These are phyloP conservation scores for Misgurnus mizolepis DNA, from an alignment of 2,113 vertebrate species.

Conservation along the genomic window DNA sequence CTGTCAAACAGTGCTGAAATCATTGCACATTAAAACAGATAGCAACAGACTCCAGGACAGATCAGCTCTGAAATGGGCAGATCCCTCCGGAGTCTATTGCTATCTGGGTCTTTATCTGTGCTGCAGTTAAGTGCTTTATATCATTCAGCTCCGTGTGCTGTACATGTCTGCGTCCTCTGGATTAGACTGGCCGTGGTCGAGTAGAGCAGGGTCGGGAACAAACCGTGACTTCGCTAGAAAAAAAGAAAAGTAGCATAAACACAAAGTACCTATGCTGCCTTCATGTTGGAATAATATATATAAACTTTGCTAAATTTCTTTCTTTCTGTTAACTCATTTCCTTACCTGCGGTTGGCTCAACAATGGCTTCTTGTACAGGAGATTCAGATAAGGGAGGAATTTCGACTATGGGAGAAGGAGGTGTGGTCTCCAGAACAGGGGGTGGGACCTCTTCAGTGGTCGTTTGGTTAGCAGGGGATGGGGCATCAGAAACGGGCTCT, in stretches of 20 bases:
- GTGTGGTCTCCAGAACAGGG: not conserved
- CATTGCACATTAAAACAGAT: conserved; percentile 32
- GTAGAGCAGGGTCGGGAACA: conserved; percentile 71
- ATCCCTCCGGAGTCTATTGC: too few species aligned
- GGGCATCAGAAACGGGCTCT: not conserved
- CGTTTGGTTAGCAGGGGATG: not conserved
- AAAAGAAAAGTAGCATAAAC: conserved; percentile 46
- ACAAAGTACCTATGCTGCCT: not conserved
- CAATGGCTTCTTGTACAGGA: not conserved
- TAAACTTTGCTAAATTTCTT: too few species aligned
- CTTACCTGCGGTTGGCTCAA: conserved; percentile 11
- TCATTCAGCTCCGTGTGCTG: conserved; percentile 78
- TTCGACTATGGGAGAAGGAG: not conserved
- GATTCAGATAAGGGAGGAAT: not conserved
- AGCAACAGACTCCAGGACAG: too few species aligned
- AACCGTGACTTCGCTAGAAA: conserved; percentile 63
- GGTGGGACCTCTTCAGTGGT: not conserved
- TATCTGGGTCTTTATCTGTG: not conserved
- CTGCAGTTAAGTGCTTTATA: not conserved
- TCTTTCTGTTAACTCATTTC: not conserved
- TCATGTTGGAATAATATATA: not conserved
- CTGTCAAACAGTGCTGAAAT: not conserved
- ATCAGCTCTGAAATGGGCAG: too few species aligned
- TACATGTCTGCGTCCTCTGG: conserved; percentile 83
- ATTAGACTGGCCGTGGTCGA: conserved; percentile 79